Conservation (phyloP, 1,140 invertebrate species). For the Heliconius eleuchia region DNA sequence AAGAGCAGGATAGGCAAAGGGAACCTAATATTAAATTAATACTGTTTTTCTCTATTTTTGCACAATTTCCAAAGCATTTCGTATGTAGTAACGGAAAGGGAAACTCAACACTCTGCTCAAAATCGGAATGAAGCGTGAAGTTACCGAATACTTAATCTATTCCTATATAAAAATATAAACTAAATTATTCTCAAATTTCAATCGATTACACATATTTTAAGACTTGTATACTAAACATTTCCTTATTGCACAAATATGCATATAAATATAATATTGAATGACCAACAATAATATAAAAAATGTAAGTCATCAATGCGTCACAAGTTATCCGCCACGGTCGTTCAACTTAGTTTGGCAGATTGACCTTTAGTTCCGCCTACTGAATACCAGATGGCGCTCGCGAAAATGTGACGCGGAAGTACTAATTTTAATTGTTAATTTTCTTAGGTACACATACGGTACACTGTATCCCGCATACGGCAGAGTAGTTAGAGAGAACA, state of each 20-base stretch:
- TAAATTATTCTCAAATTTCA: not conserved
- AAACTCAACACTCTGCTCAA: no score
- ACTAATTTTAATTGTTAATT: not conserved
- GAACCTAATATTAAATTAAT: no score
- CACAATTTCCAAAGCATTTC: no score
- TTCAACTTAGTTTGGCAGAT: constrained; percentile 40
- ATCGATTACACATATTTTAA: not conserved
- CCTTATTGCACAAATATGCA: not conserved
- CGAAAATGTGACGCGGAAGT: constrained; percentile 8
- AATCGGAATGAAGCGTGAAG: no score
- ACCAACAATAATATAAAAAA: constrained; percentile 21
- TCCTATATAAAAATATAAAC: not conserved
- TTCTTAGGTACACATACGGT: no score
- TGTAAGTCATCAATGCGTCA: constrained; percentile 26
- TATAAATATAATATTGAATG: constrained; percentile 1
- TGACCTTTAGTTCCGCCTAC: constrained; percentile 48
- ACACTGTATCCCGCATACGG: no score
- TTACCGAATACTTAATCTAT: no score
- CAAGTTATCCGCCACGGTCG: constrained; percentile 22
- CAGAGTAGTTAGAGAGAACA: no score
- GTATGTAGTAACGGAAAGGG: no score
- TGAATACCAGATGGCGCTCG: constrained; percentile 45
- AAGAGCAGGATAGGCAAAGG: no score
- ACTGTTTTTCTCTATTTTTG: no score
- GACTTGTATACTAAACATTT: not conserved